A percentile compares a stretch with the other conserved stretches of the same genome.
These are phyloP conservation scores for Luffia ferchaultella DNA, from an alignment of 2,888 invertebrate genomes.

Conservation along the genomic window DNA sequence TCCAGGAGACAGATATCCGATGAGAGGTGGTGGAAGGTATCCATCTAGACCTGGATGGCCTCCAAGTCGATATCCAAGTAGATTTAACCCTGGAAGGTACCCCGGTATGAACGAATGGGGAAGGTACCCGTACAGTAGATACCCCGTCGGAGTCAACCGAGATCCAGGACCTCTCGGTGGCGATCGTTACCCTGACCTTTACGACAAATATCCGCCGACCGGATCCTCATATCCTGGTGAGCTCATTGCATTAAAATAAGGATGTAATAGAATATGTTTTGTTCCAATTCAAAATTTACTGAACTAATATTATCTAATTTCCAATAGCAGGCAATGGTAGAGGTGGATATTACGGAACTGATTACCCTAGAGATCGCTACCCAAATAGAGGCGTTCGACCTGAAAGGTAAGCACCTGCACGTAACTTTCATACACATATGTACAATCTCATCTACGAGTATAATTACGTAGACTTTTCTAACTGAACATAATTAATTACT, in stretches of 20 bases:
- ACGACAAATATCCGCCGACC: constrained; percentile 68
- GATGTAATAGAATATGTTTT: not conserved
- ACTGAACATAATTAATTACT: too few relatives aligned
- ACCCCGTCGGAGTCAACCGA: constrained; percentile 55
- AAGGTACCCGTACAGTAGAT: constrained; percentile 52
- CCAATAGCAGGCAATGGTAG: constrained; percentile 38
- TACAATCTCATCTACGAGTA: too few relatives aligned
- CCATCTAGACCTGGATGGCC: constrained; percentile 36
- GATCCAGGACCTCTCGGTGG: constrained; percentile 59
- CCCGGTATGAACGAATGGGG: constrained; percentile 40
- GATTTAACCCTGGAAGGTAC: constrained; percentile 55
- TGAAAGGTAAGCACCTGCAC: constrained; percentile 47
- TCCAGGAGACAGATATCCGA: constrained; percentile 38
- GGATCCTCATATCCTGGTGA: constrained; percentile 58
- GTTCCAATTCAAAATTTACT: not conserved
- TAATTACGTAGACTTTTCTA: not conserved
- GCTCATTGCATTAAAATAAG: constrained; percentile 21
- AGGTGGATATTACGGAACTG: constrained; percentile 40
- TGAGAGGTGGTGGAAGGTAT: constrained; percentile 30
- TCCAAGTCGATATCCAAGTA: constrained; percentile 52
- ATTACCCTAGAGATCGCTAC: constrained; percentile 42
- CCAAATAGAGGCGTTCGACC: constrained; percentile 59
- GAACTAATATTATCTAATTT: not conserved
- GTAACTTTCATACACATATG: too few relatives aligned
- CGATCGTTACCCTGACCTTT: constrained; percentile 55